Conservation (phyloP, 1,140 invertebrate species). For the Sipha flava region DNA sequence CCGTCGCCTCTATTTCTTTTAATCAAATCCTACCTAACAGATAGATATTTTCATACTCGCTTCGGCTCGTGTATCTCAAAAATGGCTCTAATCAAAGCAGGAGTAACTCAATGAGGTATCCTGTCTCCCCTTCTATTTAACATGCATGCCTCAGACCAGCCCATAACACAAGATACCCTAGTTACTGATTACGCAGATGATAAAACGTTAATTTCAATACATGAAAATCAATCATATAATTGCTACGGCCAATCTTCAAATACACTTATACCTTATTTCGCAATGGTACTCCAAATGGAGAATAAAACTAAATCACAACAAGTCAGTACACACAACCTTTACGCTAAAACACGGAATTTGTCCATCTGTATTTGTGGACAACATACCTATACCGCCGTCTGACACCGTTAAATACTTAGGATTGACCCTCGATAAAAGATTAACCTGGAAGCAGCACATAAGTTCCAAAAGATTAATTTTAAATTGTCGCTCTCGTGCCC, state of each 20-base stretch:
- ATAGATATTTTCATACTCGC: background rate
- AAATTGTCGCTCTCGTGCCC: background rate
- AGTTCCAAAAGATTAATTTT: background rate
- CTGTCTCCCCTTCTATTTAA: background rate
- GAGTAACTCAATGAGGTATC: background rate
- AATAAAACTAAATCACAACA: too few species aligned
- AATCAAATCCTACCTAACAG: too few species aligned
- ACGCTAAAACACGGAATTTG: background rate
- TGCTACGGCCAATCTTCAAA: background rate
- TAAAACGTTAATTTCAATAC: background rate
- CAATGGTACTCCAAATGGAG: too few species aligned
- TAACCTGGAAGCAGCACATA: too few species aligned
- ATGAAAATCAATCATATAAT: background rate
- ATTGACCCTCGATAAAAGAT: too few species aligned
- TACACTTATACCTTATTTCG: background rate
- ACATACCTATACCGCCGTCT: too few species aligned
- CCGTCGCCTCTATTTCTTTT: background rate
- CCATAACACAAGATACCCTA: background rate
- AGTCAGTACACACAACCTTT: background rate
- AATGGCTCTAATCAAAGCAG: background rate
- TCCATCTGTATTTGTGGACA: background rate
- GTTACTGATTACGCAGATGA: background rate
- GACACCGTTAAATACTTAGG: too few species aligned
- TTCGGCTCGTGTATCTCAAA: background rate
- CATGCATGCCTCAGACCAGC: background rate